phyloP scores from a whole-genome alignment of 2,888 invertebrate species.

The Teleogryllus oceanicus region DNA sequence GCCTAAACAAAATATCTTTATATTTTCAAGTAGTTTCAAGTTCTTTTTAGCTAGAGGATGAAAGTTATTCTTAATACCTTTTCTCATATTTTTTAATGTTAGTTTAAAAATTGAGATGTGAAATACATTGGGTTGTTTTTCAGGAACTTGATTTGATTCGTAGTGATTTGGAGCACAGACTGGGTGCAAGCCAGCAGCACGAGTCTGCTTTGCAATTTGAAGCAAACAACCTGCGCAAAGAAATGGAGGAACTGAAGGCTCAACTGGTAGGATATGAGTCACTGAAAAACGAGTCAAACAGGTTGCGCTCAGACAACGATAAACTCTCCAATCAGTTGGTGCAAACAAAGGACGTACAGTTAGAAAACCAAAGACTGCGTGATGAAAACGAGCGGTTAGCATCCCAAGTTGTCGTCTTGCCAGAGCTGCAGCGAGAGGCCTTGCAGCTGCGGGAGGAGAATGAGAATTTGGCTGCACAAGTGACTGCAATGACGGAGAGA shows the following conservation, averaged over 20 bases:
- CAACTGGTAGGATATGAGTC: constrained; percentile 47
- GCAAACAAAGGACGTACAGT: constrained; percentile 25
- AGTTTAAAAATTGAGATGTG: not conserved
- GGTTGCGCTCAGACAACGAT: constrained; percentile 30
- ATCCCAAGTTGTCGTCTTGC: constrained; percentile 33
- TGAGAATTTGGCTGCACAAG: constrained; percentile 46
- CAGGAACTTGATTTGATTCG: constrained; percentile 55
- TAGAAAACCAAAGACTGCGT: constrained; percentile 36
- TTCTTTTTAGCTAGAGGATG: too few relatives aligned
- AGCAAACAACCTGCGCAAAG: constrained; percentile 42
- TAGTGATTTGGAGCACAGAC: constrained; percentile 55
- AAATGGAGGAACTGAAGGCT: constrained; percentile 44
- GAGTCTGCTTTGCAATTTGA: constrained; percentile 57
- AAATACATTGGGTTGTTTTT: constrained; percentile 25
- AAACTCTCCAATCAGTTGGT: constrained; percentile 21
- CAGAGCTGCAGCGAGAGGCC: constrained; percentile 43
- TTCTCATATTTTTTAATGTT: not conserved
- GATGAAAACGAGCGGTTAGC: constrained; percentile 37
- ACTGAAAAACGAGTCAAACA: constrained; percentile 42
- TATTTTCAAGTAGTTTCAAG: too few relatives aligned
- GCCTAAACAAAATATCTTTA: too few relatives aligned
- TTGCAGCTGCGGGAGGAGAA: constrained; percentile 48
- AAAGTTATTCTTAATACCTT: not conserved
- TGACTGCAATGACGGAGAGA: constrained; percentile 47
- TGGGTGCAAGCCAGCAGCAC: constrained; percentile 53